Conservation (phyloP, 2,797 vertebrate genomes). For the Sebastes steindachneri region DNA sequence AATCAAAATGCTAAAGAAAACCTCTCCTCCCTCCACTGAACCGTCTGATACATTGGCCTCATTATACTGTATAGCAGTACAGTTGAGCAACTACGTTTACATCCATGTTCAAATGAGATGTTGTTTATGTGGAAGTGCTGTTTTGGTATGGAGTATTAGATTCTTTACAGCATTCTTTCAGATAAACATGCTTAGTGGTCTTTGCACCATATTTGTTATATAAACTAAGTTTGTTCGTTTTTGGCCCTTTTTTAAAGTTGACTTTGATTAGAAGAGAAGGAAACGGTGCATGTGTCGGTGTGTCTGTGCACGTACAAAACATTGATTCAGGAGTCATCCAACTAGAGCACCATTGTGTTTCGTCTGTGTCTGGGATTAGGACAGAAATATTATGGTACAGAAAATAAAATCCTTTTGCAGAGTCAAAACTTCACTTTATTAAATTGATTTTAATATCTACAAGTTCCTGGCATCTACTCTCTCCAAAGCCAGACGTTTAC, state of each 20-base stretch:
- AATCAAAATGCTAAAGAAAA: constrained; percentile 4
- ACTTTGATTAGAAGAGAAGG: constrained; percentile 2
- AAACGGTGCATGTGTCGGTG: neutral
- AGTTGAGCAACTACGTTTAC: constrained; percentile 2
- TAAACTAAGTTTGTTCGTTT: neutral
- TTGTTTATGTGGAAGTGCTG: neutral
- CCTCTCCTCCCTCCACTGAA: neutral
- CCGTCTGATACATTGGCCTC: constrained; percentile 16
- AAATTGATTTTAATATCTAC: neutral
- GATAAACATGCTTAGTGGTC: neutral
- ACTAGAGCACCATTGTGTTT: constrained; percentile 20
- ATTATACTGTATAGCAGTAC: constrained; percentile 3
- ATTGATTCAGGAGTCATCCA: constrained; percentile 13
- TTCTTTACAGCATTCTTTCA: neutral
- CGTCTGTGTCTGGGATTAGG: neutral
- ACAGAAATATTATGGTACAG: neutral
- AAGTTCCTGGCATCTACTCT: neutral
- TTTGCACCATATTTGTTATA: neutral
- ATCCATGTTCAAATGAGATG: neutral
- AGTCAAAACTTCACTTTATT: neutral
- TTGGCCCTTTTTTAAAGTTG: neutral
- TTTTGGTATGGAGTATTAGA: neutral
- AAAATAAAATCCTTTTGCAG: neutral
- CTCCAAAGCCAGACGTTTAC: neutral
- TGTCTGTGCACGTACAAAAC: neutral